Base-by-base conservation (phyloP, 1,140 invertebrate genomes). In the Hesperophylax magnus region DNA sequence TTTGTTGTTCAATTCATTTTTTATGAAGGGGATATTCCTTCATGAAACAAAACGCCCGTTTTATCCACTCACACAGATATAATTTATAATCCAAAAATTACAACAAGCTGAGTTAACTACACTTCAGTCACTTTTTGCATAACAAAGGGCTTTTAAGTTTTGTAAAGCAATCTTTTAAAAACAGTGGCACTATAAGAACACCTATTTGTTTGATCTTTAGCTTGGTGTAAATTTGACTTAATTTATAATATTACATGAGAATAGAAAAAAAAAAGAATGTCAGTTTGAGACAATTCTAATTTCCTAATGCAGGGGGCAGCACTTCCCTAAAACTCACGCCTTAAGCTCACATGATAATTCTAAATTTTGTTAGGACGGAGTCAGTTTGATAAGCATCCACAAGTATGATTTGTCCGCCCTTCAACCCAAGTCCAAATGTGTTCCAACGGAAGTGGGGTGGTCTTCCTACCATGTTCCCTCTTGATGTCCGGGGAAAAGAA, bases 301-400 rank as follows among this genome's bases (percentile, higher is more conserved):
- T 72, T 58, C 31, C 39, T 18, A 47, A 47, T 14, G 39, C 39
- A 56, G 18, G 85, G 89, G 89, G 88, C 88, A 90, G 89, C 88
- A 89, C 88, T 88, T 88, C 84, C 88, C 88, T 82, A 85, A 84
- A 85, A 87, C 89, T 90, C 89, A 88, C 88, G 74, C 60, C 75
- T 69, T 81, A 27, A 58, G 76, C 60, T 81, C 54, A 72, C 39
- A 61, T 8, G 18, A 52, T 56, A 27, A 56, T 69, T 22, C 31
- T 81, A 39, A 47, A 39, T 71, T 34, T 67, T 72, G 24, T 52
- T 20, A 24, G n/a, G 52, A 24, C n/a, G 58, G 65, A 65, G 80
- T 78, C 67, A 58, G 31, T 65, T 76, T 31, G n/a, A 75, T 75
- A 82, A 82, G 77, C 77, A 82, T 82, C 81, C 77, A 76, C 81